Percentiles rank a stretch among this genome's conserved stretches.
Conservation (phyloP, 2,797 vertebrate species). For the Ispidina lecontei region DNA sequence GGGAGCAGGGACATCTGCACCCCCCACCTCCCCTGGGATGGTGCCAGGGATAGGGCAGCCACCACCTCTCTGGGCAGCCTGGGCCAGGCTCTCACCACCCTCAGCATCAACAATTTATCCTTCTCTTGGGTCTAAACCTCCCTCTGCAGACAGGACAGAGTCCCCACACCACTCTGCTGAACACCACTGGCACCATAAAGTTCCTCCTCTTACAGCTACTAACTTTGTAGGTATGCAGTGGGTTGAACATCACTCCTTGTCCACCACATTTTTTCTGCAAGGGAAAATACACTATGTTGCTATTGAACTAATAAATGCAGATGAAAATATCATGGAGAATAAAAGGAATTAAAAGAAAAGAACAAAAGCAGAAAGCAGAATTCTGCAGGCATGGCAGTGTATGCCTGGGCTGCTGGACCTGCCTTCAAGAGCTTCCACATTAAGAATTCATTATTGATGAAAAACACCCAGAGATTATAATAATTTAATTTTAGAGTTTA, state of each 20-base stretch:
- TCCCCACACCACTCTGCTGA: background rate
- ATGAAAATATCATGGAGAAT: background rate
- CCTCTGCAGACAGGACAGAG: background rate
- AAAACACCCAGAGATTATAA: background rate
- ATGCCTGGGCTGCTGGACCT: background rate
- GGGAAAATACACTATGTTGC: background rate
- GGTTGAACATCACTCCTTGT: background rate
- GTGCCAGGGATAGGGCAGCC: background rate
- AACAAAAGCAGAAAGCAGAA: background rate
- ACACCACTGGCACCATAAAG: rapidly evolving
- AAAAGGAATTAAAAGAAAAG: background rate
- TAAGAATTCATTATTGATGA: background rate
- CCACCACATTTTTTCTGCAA: background rate
- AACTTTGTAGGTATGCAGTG: background rate
- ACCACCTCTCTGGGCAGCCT: background rate
- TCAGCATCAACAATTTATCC: background rate
- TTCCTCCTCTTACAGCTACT: background rate
- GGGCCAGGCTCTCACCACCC: background rate
- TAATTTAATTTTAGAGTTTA: background rate
- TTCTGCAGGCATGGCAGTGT: background rate
- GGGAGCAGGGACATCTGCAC: background rate
- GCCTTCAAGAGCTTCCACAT: background rate
- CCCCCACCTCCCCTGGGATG: background rate
- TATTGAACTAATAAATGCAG: background rate
- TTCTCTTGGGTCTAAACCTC: background rate